Evolutionary conservation across 2,888 invertebrate genomes (phyloP), one percentile per base, ranked within the genome.

Genomic region (Drosophila pseudotalamancana): DNA sequence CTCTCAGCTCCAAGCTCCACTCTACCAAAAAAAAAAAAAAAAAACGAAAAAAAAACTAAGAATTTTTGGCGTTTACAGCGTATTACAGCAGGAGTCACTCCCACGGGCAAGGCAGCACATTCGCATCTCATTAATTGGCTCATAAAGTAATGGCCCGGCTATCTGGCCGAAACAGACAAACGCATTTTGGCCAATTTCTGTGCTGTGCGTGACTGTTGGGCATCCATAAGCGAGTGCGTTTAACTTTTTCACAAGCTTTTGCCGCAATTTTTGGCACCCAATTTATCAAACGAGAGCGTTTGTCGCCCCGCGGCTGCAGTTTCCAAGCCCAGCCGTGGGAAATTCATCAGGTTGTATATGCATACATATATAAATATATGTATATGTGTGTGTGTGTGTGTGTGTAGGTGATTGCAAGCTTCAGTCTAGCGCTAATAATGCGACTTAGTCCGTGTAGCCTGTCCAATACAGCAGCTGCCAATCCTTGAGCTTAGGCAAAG

Each of bases 211-310:
- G 89, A 71, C 86, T 72, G 69, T 46, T 42, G 60, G 57, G 67
- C 73, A 82, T 84, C 51, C 71, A 74, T 78, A 77, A 81, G 65
- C 72, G 67, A 12, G n/a, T 78, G 61, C 82, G 74, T 88, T 89
- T 87, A 88, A 87, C 89, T 85, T 88, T 77, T 73, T 80, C 73
- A 75, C 76, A 78, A 77, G 71, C 68, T 62, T 81, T 81, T 74
- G 75, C 82, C 82, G 75, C 72, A 79, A 81, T 72, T 84, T n/a
- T 88, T 88, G 87, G 85, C 88, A 89, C 89, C 81, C 87, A 87
- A 88, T 88, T 77, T 74, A 75, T 86, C 84, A 74, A 80, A 63
- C 43, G 50, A 72, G 71, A 62, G 53, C 74, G 60, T 61, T 50
- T 79, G 77, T 77, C 70, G 85, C 82, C 76, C 76, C 56, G 50